Percentiles rank a stretch among this genome's conserved stretches.
phyloP scores from a whole-genome alignment of 2,888 invertebrate genomes.

The Tinea semifulvella region DNA sequence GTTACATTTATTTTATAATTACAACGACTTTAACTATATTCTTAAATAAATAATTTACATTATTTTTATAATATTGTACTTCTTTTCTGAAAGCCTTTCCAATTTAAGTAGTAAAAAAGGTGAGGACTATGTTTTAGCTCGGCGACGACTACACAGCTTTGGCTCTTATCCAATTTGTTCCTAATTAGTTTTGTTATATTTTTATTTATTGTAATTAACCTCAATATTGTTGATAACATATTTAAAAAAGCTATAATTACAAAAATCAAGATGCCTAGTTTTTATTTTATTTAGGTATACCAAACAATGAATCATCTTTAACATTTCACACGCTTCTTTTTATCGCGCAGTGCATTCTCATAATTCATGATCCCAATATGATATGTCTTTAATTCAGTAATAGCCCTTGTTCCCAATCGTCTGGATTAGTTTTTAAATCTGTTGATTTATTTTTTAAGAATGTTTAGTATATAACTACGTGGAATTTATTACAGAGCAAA shows the following conservation, averaged over 20 bases:
- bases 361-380: no score
- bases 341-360: no score
- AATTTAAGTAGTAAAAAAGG: conserved; percentile 7
- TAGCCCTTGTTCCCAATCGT: no score
- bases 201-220: conserved; percentile 6
- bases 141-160: neutral
- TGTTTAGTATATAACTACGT: no score
- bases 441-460: no score
- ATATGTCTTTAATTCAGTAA: no score
- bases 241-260: neutral
- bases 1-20: neutral
- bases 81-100: neutral
- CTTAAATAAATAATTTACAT: neutral
- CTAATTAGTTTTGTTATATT: conserved; percentile 8
- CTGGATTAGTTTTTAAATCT: no score
- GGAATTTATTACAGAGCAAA: no score
- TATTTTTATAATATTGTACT: neutral
- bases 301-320: no score
- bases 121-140: conserved; percentile 2
- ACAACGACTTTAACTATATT: neutral
- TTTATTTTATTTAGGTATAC: neutral
- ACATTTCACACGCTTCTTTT: no score
- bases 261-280: neutral
- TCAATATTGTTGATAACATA: neutral
- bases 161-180: neutral